Evolutionary conservation across 2,888 invertebrate genomes (phyloP).

Genomic region (Euproctis similis): DNA sequence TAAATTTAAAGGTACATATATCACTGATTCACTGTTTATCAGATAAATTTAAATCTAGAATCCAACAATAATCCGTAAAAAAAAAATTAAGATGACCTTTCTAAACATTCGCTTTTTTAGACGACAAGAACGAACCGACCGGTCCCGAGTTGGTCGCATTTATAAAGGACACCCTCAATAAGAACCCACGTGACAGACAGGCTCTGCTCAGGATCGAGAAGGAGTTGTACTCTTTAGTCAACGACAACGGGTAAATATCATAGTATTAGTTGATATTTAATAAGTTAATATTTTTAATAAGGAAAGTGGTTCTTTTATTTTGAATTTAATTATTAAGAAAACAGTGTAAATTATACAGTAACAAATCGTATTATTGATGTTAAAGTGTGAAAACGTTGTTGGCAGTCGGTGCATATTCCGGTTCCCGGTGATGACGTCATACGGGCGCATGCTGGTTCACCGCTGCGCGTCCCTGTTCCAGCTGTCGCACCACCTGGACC

Average conservation of each 20-base stretch:
- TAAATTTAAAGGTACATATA: too few relatives aligned
- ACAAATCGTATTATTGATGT: too few relatives aligned
- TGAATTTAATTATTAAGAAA: too few relatives aligned
- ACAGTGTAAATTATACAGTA: too few relatives aligned
- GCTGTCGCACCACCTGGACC: slow-evolving; percentile 94
- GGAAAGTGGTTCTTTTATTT: not conserved
- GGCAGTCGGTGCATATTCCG: slow-evolving; percentile 83
- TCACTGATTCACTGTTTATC: too few relatives aligned
- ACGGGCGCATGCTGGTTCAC: slow-evolving; percentile 97
- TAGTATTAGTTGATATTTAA: not conserved
- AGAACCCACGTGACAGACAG: slow-evolving; percentile 90
- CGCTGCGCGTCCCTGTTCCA: slow-evolving; percentile 95
- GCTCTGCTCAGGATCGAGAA: slow-evolving; percentile 91
- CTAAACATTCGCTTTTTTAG: slow-evolving; percentile 25
- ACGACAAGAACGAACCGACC: slow-evolving; percentile 46
- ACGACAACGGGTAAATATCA: slow-evolving; percentile 82
- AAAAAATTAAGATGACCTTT: too few relatives aligned
- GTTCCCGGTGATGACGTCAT: slow-evolving; percentile 95
- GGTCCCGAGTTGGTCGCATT: slow-evolving; percentile 88
- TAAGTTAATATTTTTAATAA: too few relatives aligned
- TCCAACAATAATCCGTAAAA: too few relatives aligned
- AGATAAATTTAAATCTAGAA: too few relatives aligned
- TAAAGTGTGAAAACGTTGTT: not conserved
- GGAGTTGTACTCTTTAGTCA: slow-evolving; percentile 88
- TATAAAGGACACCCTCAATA: slow-evolving; percentile 92